These are phyloP conservation scores for Pseudomyrmex dendroicus DNA, from an alignment of 1,140 invertebrate species.

Conservation along the genomic window DNA sequence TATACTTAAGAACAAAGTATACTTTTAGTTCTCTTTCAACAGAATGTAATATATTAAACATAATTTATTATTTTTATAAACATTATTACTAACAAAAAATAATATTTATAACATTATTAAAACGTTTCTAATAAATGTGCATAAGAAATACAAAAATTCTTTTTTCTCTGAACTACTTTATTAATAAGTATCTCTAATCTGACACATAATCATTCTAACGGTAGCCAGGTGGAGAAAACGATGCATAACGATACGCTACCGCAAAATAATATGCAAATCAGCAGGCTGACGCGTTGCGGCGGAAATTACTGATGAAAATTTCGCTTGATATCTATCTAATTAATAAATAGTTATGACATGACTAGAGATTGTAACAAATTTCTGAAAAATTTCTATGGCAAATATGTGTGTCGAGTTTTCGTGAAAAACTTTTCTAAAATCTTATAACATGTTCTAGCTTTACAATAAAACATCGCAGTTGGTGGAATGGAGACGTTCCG, in stretches of 20 bases:
- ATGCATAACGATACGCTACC: constrained; percentile 54
- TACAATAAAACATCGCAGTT: constrained; percentile 16
- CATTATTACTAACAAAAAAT: too few relatives aligned
- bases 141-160: neutral
- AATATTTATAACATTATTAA: neutral
- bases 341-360: constrained; percentile 80
- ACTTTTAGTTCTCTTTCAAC: too few relatives aligned
- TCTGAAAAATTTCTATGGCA: constrained; percentile 53
- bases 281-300: constrained; percentile 66
- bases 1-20: too few relatives aligned
- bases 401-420: constrained; percentile 23
- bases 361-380: constrained; percentile 74
- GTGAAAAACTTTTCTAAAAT: constrained; percentile 21
- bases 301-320: constrained; percentile 83
- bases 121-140: neutral
- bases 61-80: too few relatives aligned
- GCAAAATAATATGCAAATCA: constrained; percentile 80
- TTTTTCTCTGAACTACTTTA: neutral
- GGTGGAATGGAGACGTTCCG: constrained; percentile 2
- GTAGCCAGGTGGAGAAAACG: constrained; percentile 63
- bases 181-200: constrained; percentile 37
- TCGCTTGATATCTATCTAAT: constrained; percentile 80
- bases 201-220: constrained; percentile 21
- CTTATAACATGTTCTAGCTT: neutral
- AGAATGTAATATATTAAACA: too few relatives aligned